These are phyloP conservation scores for Eriosoma lanigerum DNA, from an alignment of 1,140 invertebrate species.

Conservation along the genomic window DNA sequence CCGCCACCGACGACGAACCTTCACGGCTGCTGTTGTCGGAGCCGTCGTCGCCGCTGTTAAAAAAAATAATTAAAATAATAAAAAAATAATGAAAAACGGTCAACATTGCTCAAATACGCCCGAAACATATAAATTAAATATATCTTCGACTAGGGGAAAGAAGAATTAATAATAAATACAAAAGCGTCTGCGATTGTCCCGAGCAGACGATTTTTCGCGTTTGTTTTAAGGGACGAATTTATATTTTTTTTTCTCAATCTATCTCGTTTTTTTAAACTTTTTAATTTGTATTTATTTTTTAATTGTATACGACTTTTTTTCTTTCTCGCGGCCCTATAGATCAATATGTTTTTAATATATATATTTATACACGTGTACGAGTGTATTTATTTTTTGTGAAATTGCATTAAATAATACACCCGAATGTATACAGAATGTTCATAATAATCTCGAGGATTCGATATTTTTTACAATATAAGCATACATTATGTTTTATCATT, in stretches of 20 bases:
- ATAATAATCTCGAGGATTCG: no score
- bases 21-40: neutral
- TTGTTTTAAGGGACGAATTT: slow-evolving; percentile 27
- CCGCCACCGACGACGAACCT: no score
- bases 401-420: no score
- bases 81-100: neutral
- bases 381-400: no score
- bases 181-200: neutral
- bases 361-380: no score
- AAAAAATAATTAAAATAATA: no score
- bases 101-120: slow-evolving; percentile 42
- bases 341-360: no score
- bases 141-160: no score
- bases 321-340: no score
- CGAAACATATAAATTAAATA: neutral
- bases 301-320: neutral
- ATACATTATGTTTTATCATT: no score
- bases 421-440: no score
- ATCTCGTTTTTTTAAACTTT: neutral
- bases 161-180: neutral
- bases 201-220: neutral
- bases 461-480: no score
- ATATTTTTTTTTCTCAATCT: neutral
- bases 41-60: neutral
- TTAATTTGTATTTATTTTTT: slow-evolving; percentile 5